These are phyloP conservation scores for Eulimnadia texana DNA, from an alignment of 1,140 invertebrate species.

Conservation along the genomic window DNA sequence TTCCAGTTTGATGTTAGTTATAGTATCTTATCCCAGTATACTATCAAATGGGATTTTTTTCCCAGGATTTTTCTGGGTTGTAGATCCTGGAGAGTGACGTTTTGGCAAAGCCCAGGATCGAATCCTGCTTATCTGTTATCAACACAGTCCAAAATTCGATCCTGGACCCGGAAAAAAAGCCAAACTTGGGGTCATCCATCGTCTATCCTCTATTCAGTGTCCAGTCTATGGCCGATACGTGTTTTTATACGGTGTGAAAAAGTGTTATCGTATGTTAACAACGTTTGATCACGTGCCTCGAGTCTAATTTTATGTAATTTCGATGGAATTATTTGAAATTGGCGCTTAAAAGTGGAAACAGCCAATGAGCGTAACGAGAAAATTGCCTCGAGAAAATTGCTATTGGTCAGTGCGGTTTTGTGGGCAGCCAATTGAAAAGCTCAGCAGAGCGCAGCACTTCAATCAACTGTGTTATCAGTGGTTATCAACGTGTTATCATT, in stretches of 20 bases:
- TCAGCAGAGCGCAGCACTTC: background rate
- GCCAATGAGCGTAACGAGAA: background rate
- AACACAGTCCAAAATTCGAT: background rate
- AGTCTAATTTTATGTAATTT: too few species aligned
- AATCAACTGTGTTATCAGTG: background rate
- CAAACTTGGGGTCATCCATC: background rate
- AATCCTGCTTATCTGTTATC: background rate
- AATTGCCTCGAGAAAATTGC: background rate
- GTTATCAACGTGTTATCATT: too few species aligned
- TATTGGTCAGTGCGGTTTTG: background rate
- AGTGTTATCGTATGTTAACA: too few species aligned
- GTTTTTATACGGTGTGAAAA: too few species aligned
- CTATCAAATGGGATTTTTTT: too few species aligned
- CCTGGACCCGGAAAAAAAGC: background rate
- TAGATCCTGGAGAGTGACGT: too few species aligned
- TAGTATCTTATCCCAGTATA: too few species aligned
- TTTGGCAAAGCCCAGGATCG: background rate
- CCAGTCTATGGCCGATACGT: background rate
- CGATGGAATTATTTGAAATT: too few species aligned
- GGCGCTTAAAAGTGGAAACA: too few species aligned
- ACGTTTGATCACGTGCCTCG: too few species aligned
- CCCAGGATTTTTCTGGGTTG: too few species aligned
- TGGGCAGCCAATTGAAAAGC: background rate
- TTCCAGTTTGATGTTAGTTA: too few species aligned
- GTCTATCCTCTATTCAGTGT: background rate